phyloP scores from a whole-genome alignment of 2,888 invertebrate genomes.

The Heliconius erato region DNA sequence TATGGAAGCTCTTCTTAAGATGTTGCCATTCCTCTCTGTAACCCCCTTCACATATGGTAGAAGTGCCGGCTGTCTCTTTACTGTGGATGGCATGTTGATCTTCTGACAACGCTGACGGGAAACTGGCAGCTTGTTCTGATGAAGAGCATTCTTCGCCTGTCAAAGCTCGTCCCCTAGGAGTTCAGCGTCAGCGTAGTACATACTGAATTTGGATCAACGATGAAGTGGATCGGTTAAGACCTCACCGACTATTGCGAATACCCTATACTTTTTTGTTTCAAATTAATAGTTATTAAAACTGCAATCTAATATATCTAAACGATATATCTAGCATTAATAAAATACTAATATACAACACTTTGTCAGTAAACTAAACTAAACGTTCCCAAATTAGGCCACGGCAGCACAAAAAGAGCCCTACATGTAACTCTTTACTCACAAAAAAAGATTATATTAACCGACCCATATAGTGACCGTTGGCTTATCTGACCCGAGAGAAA shows the following conservation, averaged over 20 bases:
- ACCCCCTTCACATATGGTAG: too few relatives aligned
- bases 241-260: not conserved
- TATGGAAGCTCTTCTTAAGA: too few relatives aligned
- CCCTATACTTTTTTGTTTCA: not conserved
- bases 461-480: slow-evolving; percentile 46
- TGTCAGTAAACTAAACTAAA: not conserved
- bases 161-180: too few relatives aligned
- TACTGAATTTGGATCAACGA: not conserved
- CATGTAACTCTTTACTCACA: slow-evolving; percentile 14
- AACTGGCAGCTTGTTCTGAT: too few relatives aligned
- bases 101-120: too few relatives aligned
- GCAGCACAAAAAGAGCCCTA: not conserved
- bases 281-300: not conserved
- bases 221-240: not conserved
- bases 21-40: too few relatives aligned
- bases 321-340: too few relatives aligned
- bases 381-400: not conserved
- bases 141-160: too few relatives aligned
- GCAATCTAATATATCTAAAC: too few relatives aligned
- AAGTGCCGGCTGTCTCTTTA: too few relatives aligned
- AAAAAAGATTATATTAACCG: slow-evolving; percentile 31
- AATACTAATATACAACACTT: not conserved
- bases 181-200: not conserved
- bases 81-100: too few relatives aligned
- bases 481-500: slow-evolving; percentile 63